These are phyloP conservation scores for Leptoteleia sp. DNA, from an alignment of 1,140 invertebrate species.

Conservation along the genomic window DNA sequence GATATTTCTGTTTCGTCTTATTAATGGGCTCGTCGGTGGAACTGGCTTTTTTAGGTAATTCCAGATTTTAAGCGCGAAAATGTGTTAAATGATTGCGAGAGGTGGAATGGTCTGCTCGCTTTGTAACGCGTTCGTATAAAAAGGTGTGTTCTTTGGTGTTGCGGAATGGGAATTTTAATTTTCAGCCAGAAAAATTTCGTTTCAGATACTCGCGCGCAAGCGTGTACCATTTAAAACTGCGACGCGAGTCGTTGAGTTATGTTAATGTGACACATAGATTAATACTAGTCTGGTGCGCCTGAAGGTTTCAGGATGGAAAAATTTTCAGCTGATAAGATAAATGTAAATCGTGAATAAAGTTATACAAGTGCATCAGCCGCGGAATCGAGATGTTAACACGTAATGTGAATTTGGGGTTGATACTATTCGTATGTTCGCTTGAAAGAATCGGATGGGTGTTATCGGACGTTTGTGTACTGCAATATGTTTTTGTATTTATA, in stretches of 20 bases:
- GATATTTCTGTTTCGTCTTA: too few relatives aligned
- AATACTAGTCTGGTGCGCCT: conserved; percentile 34
- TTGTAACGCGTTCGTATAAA: too few relatives aligned
- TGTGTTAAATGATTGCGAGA: too few relatives aligned
- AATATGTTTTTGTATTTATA: too few relatives aligned
- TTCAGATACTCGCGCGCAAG: too few relatives aligned
- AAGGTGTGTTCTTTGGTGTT: conserved; percentile 19
- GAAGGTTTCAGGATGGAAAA: too few relatives aligned
- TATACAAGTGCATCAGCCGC: conserved; percentile 31
- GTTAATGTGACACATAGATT: conserved; percentile 55
- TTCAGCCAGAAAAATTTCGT: too few relatives aligned
- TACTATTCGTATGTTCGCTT: conserved; percentile 12
- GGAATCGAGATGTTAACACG: conserved; percentile 34
- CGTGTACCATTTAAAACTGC: conserved; percentile 33
- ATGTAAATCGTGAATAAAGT: conserved; percentile 39
- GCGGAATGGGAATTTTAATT: conserved; percentile 36
- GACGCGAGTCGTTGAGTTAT: conserved; percentile 41
- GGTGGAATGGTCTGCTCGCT: too few relatives aligned
- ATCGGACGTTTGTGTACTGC: conserved; percentile 3
- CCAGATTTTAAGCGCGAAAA: too few relatives aligned
- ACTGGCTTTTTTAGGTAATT: too few relatives aligned
- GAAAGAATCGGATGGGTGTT: conserved; percentile 11
- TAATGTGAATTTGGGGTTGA: conserved; percentile 21
- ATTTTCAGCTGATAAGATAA: conserved; percentile 51
- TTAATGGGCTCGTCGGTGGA: too few relatives aligned